A percentile compares a stretch with the other conserved stretches of the same genome.
phyloP scores from a whole-genome alignment of 2,888 invertebrate species.

The Drosophila barbarae region DNA sequence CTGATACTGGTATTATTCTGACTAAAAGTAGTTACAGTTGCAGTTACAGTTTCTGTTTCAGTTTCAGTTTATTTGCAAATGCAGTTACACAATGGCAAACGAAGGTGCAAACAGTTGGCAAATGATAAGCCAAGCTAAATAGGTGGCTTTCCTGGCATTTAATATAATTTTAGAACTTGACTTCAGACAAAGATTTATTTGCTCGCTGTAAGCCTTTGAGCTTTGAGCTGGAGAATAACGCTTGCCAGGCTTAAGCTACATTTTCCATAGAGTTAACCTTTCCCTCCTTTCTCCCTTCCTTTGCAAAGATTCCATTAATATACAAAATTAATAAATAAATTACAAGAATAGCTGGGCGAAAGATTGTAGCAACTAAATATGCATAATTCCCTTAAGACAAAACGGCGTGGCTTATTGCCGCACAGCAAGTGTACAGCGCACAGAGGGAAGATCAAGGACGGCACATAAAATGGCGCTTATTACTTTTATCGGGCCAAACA shows the following conservation, averaged over 20 bases:
- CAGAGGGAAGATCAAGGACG: conserved; percentile 41
- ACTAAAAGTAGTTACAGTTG: conserved; percentile 4
- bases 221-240: not conserved
- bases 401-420: conserved; percentile 46
- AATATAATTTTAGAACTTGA: not conserved
- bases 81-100: not conserved
- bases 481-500: conserved; percentile 61
- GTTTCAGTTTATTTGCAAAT: conserved; percentile 13
- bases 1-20: conserved; percentile 8
- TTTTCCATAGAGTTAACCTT: not conserved
- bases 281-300: not conserved
- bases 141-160: not conserved
- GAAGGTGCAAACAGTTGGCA: conserved; percentile 1
- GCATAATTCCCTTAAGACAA: conserved; percentile 70
- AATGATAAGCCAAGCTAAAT: conserved; percentile 9
- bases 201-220: not conserved
- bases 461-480: conserved; percentile 62
- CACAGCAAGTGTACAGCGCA: not conserved
- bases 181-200: not conserved
- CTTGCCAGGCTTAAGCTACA: not conserved
- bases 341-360: conserved; percentile 37
- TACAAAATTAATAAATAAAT: conserved; percentile 71
- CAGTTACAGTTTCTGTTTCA: conserved; percentile 4
- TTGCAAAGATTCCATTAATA: conserved; percentile 49
- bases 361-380: conserved; percentile 52